Evolutionary conservation across 2,113 vertebrate genomes (phyloP).

Genomic region (Albula glossodonta): DNA sequence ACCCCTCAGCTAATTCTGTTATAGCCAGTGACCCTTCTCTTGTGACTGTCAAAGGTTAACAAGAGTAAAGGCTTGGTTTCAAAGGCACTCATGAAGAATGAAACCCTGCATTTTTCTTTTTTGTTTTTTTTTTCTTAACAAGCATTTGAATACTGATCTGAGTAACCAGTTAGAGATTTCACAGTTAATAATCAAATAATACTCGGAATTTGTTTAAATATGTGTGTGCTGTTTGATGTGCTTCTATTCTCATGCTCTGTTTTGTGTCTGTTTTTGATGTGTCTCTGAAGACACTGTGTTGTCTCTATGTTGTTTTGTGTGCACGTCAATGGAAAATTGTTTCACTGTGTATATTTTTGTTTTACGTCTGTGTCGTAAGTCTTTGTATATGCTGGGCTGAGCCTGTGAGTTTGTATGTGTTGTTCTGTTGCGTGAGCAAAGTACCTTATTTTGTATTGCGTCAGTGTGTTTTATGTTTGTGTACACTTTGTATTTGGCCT

Average conservation of each 20-base stretch:
- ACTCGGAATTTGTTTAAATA: not conserved
- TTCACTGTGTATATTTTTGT: not conserved
- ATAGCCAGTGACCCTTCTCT: not conserved
- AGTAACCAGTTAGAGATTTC: not conserved
- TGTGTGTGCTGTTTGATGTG: not conserved
- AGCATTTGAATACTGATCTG: not conserved
- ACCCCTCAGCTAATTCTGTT: not conserved
- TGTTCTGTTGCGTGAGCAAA: too few relatives aligned
- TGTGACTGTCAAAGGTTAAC: conserved; percentile 4
- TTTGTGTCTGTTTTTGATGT: not conserved
- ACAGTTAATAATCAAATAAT: not conserved
- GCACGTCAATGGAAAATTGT: not conserved
- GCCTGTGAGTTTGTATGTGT: not conserved
- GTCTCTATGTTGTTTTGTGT: conserved; percentile 33
- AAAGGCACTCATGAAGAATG: not conserved
- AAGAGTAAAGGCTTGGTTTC: not conserved
- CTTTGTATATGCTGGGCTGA: too few relatives aligned
- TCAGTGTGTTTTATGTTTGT: too few relatives aligned
- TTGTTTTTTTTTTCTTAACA: not conserved
- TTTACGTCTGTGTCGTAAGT: not conserved
- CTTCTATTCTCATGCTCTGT: not conserved
- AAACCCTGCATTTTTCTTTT: not conserved
- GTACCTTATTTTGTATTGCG: too few relatives aligned
- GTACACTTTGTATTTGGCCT: too few relatives aligned
- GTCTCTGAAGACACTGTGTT: not conserved